Evolutionary conservation across 2,888 invertebrate genomes (phyloP), one percentile per base, ranked within the genome.

Genomic region (Drosophila algonquin): DNA sequence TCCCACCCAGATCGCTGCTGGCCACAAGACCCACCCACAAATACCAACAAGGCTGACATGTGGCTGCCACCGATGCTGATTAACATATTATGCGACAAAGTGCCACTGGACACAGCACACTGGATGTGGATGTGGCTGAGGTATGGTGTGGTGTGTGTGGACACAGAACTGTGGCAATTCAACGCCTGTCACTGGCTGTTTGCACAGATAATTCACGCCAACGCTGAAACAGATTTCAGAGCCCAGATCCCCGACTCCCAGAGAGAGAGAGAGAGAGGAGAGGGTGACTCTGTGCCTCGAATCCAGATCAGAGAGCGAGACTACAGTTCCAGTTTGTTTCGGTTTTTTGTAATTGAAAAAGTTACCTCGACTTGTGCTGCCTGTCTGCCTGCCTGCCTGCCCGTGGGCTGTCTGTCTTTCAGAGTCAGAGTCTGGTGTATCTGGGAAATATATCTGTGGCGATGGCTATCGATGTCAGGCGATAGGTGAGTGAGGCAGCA

Each of bases 71-170:
- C 40, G 40, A 40, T 53, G 61, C 81, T 87, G 85, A 87, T 87
- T 89, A 89, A 85, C 89, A 89, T 85, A 89, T 86, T 84, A 81
- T 81, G 87, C 87, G 89, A 84, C 89, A 87, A 85, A 89, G 71
- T 80, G 86, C 84, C 88, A 87, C 88, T 73, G 86, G 82, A 85
- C 79, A 79, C 73, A 73, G 58, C 64, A 50, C 21, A 21, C 1
- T 2, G 21, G 2, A 21, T 18, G 44, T 48, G 30, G 45, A 52
- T 21, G 55, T 18, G 24, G 24, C 24, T 24, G 24, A 24, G 24
- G 24, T 24, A 21, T 35, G 35, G 35, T 35, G 5, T 35, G 35
- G 35, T 9, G 9, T 40, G 52, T 57, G 27, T 55, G 46, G 30
- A 70, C 51, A 56, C 58, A 59, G 47, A 75, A 70, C 76, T 82